Base-by-base conservation (phyloP, 2,113 vertebrate species). In the Stigmatopora nigra region DNA sequence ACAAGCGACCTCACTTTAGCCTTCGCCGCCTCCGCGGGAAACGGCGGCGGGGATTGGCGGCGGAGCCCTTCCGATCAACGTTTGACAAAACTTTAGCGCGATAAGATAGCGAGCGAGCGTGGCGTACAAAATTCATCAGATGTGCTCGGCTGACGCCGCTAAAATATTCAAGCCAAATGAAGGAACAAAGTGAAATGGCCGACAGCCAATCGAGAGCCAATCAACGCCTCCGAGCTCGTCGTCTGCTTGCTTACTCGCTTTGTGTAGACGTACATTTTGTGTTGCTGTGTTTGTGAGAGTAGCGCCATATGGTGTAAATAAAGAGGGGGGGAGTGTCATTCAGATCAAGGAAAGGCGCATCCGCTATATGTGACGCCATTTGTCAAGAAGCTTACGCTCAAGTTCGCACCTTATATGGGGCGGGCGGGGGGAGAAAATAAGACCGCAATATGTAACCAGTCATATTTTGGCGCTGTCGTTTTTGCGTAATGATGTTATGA, bases 1-100 rank as follows among this genome's bases (percentile, higher is more conserved):
- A 87, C 82, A 84, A 85, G 84, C 80, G 75, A 82, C 78, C 78
- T 83, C 71, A 61, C 78, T 85, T 84, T 80, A 80, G 76, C 81
- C 75, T 73, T 74, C 74, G 75, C 81, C 73, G 70, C 59, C 38
- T 16, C 57, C 35, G 59, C 59, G 41, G 17, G 51, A 12, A 35
- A 35, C 17, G 60, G 41, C 31, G 38, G 19, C 17, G 35, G 4
- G 57, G 31, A 12, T 31, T 31, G 25, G 25, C 25, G 25, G 25
- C 25, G 25, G 25, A 31, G 25, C 25, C 25, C 25, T 31, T 31
- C 25, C 25, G 25, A 31, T 31, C 25, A 31, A 31, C 75, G 80
- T 79, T 77, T 80, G 71, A 62, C 60, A 68, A 80, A 80, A 73
- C 67, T 71, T 81, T 84, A 80, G 1, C 68, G 66, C 56, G 61